Evolutionary conservation across 2,888 invertebrate genomes (phyloP).

Genomic region (Cephus sareptanus): DNA sequence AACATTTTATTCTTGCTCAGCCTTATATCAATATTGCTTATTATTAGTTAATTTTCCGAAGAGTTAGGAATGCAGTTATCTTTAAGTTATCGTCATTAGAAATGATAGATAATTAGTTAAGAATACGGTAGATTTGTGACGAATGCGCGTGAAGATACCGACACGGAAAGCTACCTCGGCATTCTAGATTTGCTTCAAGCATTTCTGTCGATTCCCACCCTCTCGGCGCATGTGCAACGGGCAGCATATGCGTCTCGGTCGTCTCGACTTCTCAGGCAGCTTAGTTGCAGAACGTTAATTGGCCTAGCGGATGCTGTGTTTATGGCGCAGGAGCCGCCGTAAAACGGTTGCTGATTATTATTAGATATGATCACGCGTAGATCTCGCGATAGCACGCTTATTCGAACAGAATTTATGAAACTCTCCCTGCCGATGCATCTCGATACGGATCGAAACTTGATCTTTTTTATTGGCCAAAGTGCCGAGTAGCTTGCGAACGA

Average conservation of each 20-base stretch:
- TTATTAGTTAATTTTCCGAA: background rate
- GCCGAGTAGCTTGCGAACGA: background rate
- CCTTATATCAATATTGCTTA: background rate
- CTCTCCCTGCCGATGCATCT: conserved; percentile 11
- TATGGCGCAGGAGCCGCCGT: conserved; percentile 38
- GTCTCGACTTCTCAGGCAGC: conserved; percentile 15
- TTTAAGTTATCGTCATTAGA: background rate
- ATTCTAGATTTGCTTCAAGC: background rate
- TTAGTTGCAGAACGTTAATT: conserved; percentile 46
- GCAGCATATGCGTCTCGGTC: background rate
- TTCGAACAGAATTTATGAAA: conserved; percentile 30
- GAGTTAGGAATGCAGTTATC: background rate
- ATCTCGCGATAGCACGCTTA: conserved; percentile 36
- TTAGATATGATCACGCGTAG: conserved; percentile 49
- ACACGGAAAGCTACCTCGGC: background rate
- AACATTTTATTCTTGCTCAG: background rate
- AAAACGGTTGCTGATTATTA: conserved; percentile 51
- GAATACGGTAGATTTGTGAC: background rate
- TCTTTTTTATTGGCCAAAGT: background rate
- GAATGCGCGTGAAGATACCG: background rate
- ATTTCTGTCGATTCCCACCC: conserved; percentile 12
- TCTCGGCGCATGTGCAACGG: conserved; percentile 14
- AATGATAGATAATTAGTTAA: background rate
- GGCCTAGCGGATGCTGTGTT: conserved; percentile 41
- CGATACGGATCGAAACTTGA: background rate